Percentiles rank a stretch among this genome's conserved stretches.
Conservation (phyloP, 1,140 invertebrate species). For the Drosophila neocordata region DNA sequence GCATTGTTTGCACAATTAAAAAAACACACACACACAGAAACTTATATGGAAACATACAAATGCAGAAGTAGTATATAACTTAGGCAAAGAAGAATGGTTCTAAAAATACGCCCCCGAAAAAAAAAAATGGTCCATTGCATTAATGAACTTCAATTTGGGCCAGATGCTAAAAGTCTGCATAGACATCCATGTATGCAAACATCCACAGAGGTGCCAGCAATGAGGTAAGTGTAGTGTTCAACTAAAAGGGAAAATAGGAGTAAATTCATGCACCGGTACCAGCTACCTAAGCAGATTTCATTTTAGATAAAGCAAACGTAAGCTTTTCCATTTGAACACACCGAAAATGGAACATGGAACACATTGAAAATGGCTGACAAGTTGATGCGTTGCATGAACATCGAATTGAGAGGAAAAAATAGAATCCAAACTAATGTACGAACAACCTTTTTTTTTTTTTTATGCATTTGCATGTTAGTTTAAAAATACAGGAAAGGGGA, state of each 20-base stretch:
- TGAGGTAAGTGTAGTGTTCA: neutral
- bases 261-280: neutral
- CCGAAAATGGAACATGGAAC: conserved; percentile 21
- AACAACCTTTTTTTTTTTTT: conserved; percentile 15
- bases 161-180: conserved; percentile 40
- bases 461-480: conserved; percentile 34
- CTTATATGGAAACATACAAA: neutral
- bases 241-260: neutral
- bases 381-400: conserved; percentile 19
- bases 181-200: conserved; percentile 15
- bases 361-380: conserved; percentile 53
- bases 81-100: conserved; percentile 25
- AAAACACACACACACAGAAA: conserved; percentile 27
- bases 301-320: conserved; percentile 72
- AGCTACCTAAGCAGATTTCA: conserved; percentile 74
- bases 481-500: conserved; percentile 9
- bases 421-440: conserved; percentile 8
- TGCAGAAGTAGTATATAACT: neutral
- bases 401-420: neutral
- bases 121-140: conserved; percentile 52
- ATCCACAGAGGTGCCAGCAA: neutral
- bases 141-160: conserved; percentile 66
- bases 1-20: conserved; percentile 64
- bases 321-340: conserved; percentile 54
- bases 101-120: conserved; percentile 39